Evolutionary conservation across 2,797 vertebrate genomes (phyloP).

Genomic region (Periophthalmus magnuspinnatus): DNA sequence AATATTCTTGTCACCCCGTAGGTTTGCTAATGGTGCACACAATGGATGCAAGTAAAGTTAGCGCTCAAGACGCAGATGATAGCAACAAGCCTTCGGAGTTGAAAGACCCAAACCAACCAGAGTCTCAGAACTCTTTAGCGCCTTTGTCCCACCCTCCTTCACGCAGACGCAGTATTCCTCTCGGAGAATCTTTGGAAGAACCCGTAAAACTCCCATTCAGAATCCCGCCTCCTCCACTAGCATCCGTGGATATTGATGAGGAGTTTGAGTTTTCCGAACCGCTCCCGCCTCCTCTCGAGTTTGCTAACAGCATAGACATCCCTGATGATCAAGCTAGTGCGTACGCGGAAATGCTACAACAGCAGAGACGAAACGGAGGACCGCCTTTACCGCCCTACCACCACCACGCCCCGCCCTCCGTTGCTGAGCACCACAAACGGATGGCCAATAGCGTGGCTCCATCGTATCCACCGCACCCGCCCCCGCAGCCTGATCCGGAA

Average conservation of each 20-base stretch:
- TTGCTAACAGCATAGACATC: slow-evolving; percentile 97
- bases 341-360: slow-evolving; percentile 82
- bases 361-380: slow-evolving; percentile 78
- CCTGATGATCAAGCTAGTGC: slow-evolving; percentile 85
- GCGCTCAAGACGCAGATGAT: slow-evolving; percentile 68
- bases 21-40: slow-evolving; percentile 94
- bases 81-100: slow-evolving; percentile 71
- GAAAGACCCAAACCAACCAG: slow-evolving; percentile 75
- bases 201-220: slow-evolving; percentile 89
- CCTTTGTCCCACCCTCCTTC: slow-evolving; percentile 55
- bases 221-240: slow-evolving; percentile 91
- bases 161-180: slow-evolving; percentile 82
- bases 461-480: slow-evolving; percentile 81
- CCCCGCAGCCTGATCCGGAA: slow-evolving; percentile 85
- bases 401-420: slow-evolving; percentile 67
- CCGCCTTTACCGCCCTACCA: slow-evolving; percentile 72
- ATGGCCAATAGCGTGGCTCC: slow-evolving; percentile 86
- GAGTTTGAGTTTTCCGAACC: slow-evolving; percentile 96
- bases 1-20: too few relatives aligned
- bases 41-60: slow-evolving; percentile 72
- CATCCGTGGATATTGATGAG: slow-evolving; percentile 93
- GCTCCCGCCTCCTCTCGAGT: slow-evolving; percentile 94
- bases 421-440: slow-evolving; percentile 63
- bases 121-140: slow-evolving; percentile 56
- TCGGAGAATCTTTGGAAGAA: slow-evolving; percentile 87